Conservation (phyloP, 2,113 vertebrate species). For the Progne subis region DNA sequence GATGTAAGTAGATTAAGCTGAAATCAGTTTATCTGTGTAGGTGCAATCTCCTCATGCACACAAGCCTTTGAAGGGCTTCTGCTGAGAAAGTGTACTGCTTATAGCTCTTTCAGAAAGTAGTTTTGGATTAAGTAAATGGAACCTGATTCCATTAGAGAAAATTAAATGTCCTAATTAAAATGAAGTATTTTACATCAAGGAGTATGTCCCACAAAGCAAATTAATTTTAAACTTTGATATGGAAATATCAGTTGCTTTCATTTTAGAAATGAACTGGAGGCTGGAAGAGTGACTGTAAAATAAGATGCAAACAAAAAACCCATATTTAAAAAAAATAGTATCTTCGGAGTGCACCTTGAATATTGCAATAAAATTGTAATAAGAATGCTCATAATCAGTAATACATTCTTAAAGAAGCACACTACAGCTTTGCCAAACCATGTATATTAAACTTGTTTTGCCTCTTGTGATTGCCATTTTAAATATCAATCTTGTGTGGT, state of each 20-base stretch:
- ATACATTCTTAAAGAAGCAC: constrained; percentile 9
- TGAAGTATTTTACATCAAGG: constrained; percentile 54
- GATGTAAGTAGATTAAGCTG: neutral
- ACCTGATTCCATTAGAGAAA: constrained; percentile 48
- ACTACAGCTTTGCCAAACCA: neutral
- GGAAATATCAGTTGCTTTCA: constrained; percentile 61
- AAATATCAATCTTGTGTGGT: neutral
- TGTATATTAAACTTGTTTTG: constrained; percentile 22
- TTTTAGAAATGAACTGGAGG: constrained; percentile 47
- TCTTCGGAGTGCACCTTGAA: constrained; percentile 24
- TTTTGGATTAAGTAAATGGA: constrained; percentile 40
- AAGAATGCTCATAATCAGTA: constrained; percentile 7
- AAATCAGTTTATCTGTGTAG: constrained; percentile 5
- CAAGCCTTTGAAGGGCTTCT: neutral
- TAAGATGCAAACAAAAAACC: constrained; percentile 51
- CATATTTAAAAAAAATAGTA: neutral
- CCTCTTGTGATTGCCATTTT: constrained; percentile 4
- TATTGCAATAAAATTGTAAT: constrained; percentile 52
- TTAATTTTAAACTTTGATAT: constrained; percentile 69
- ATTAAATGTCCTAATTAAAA: constrained; percentile 63
- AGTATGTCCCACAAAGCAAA: constrained; percentile 44
- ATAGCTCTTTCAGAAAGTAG: constrained; percentile 12
- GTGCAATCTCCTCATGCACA: neutral
- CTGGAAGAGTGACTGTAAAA: constrained; percentile 28
- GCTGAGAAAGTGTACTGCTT: constrained; percentile 13